Base-by-base conservation (phyloP, 2,888 invertebrate species). In the Sarcophaga variegata region DNA sequence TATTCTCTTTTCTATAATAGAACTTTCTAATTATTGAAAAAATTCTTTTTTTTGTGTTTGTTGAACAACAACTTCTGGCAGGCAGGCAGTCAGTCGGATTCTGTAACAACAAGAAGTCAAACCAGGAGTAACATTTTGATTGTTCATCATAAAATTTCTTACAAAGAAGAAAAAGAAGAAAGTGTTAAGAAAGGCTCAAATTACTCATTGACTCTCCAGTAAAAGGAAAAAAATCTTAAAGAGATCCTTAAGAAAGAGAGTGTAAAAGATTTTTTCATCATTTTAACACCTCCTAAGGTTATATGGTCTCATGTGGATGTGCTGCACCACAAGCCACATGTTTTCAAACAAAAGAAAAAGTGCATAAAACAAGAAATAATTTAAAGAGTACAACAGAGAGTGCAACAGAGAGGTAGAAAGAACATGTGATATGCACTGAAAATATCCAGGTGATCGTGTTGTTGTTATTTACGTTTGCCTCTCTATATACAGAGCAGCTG, bases 201-300 rank as follows among this genome's bases (percentile, higher is more conserved):
- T 37, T 37, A 37, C 37, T 37, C 2, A 37, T 37, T 37, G 37
- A 37, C 22, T 22, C 22, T 22, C 22, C 22, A 22, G 22, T 22
- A 22, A 22, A 22, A 22, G 22, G 22, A 22, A 22, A 22, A 22
- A 37, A 37, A 37, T 2, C 54, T 47, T 37, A 49, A 59, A 70
- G 54, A 59, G 54, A 80, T 84, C 60, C 75, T 80, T 75, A 20
- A n/a, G 20, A 54, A 54, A 17, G 17, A 14, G 17, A 54, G 12
- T 14, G 20, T 49, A 67, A 78, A 74, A 74, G 54, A 54, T 76
- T 64, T 63, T n/a, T n/a, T n/a, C 17, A 47, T 75, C 11, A n/a
- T 60, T 78, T 76, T 76, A 67, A 60, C 87, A 87, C 87, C 84
- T 87, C 87, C 87, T 84, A 75, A 79, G 84, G 86, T 59, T 75